Evolutionary conservation across 2,888 invertebrate genomes (phyloP).

Genomic region (Heliconius ismenius): DNA sequence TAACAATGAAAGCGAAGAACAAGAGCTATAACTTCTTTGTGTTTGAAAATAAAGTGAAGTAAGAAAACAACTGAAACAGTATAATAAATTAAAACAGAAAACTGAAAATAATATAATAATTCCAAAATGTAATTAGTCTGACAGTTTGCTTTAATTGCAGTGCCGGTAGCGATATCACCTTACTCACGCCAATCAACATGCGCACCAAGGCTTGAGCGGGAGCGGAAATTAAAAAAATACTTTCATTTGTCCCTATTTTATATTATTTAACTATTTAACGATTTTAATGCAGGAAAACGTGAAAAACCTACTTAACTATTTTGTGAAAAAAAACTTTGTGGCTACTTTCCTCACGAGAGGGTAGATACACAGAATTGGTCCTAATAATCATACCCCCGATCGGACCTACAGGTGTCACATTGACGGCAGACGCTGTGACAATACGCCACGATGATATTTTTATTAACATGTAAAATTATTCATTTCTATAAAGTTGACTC

Average conservation of each 20-base stretch:
- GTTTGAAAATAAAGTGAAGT: not conserved
- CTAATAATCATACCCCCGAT: too few relatives aligned
- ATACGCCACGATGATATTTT: too few relatives aligned
- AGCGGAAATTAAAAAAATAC: conserved; percentile 6
- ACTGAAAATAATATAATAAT: conserved; percentile 39
- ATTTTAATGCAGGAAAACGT: too few relatives aligned
- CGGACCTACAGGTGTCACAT: too few relatives aligned
- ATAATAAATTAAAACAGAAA: conserved; percentile 26
- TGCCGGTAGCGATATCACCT: conserved; percentile 58
- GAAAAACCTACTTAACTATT: too few relatives aligned
- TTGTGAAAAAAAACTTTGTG: too few relatives aligned
- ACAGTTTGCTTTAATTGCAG: conserved; percentile 59
- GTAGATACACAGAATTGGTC: too few relatives aligned
- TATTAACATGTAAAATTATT: too few relatives aligned
- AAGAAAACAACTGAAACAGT: conserved; percentile 15
- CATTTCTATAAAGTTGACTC: too few relatives aligned
- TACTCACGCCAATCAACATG: conserved; percentile 44
- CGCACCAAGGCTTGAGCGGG: conserved; percentile 34
- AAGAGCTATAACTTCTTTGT: conserved; percentile 10
- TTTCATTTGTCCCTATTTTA: not conserved
- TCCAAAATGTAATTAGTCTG: conserved; percentile 48
- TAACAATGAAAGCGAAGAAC: conserved; percentile 3
- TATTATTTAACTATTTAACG: not conserved
- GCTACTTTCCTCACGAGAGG: too few relatives aligned
- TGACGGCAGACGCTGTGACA: too few relatives aligned